Base-by-base conservation (phyloP, 2,888 invertebrate species). In the Erebia epiphron region DNA sequence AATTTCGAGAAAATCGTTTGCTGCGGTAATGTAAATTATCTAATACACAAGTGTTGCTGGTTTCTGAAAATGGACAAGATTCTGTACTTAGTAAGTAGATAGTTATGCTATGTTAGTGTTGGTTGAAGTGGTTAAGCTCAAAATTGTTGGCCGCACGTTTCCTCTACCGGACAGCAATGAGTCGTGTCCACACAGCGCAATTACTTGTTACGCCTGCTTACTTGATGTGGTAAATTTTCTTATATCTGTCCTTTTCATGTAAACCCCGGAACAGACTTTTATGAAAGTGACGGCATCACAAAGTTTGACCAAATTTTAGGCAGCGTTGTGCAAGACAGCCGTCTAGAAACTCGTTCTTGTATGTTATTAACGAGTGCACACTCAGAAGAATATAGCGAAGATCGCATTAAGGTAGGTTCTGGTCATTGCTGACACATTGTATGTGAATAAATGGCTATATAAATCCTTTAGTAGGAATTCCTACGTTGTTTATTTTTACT, bases 1-100 rank as follows among this genome's bases (percentile, higher is more conserved):
- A 61, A 61, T 61, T 61, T 46, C 16, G 61, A 18, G 46, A 61
- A 61, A 46, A 46, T 61, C 46, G 61, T 46, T 61, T 61, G 18
- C 46, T 46, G 61, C 46, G 61, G 61, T 61, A 46, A 41, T 46
- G 16, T 54, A 18, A 18, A 46, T 61, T 43, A 18, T 11, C 46
- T 18, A 18, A 16, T 46, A 18, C 43, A 21, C 56, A 57, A 61
- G 21, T 21, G 7, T 46, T 61, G 21, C 46, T 43, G 46, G 61
- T 61, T 61, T 56, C 46, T 61, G 43, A 16, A 61, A 61, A 61
- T 43, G 46, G 46, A 46, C 14, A 18, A 61, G 61, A 46, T 61
- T 61, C 9, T 46, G n/a, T 46, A 16, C 4, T 8, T 21, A 16
- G 11, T 8, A 21, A 5, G 21, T 56, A 56, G 14, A 13, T 56